Evolutionary conservation across 2,113 vertebrate species (phyloP).

Genomic region (Nothobranchius kuhntae): DNA sequence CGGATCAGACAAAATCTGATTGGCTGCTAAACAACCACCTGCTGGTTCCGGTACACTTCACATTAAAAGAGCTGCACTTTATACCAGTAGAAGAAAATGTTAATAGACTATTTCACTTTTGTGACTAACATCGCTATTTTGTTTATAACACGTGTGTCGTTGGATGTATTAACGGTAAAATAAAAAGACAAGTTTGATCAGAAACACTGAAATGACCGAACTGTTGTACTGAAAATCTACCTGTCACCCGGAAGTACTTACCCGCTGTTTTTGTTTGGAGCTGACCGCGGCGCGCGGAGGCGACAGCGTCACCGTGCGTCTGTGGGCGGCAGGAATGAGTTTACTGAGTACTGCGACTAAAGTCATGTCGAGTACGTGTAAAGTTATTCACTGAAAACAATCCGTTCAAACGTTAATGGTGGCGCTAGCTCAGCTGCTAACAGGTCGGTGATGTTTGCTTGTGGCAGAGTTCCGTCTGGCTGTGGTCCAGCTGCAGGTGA

Average conservation of each 20-base stretch:
- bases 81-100: not conserved
- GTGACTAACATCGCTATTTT: not conserved
- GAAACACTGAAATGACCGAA: not conserved
- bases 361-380: constrained; percentile 77
- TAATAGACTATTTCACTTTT: not conserved
- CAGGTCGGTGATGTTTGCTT: not conserved
- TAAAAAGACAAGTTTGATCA: not conserved
- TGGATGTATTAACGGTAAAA: not conserved
- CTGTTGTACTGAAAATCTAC: constrained; percentile 62
- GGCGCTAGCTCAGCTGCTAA: no score
- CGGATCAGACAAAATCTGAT: constrained; percentile 1
- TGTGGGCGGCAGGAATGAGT: no score
- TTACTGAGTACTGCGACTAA: constrained; percentile 25
- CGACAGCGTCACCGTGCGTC: constrained; percentile 21
- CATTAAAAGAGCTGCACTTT: not conserved
- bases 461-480: constrained; percentile 88
- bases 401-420: no score
- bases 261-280: fast-evolving
- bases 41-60: constrained; percentile 21
- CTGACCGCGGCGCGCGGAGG: constrained; percentile 25
- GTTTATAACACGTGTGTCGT: no score
- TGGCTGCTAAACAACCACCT: constrained; percentile 13
- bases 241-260: constrained; percentile 15
- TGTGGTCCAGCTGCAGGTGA: constrained; percentile 89
- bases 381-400: fast-evolving